Percentiles rank a stretch among this genome's conserved stretches.
Evolutionary conservation across 2,113 vertebrate species (phyloP).

Genomic region (Phaetusa simplex): DNA sequence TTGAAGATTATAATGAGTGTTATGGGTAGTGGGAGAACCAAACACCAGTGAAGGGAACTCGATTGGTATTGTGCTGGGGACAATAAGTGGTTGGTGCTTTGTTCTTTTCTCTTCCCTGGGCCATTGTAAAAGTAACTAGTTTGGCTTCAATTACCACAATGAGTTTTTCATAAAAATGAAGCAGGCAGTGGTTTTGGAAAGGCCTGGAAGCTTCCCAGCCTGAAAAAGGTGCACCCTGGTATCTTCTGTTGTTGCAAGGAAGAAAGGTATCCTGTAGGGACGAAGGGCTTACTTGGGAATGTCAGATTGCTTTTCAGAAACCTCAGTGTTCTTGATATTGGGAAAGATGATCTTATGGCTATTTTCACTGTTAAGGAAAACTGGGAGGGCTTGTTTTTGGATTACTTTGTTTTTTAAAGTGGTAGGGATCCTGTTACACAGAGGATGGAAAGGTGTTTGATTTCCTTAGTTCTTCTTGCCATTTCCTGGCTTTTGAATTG

Average conservation of each 20-base stretch:
- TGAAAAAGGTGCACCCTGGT: neutral
- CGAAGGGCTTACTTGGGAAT: neutral
- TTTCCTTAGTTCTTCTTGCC: neutral
- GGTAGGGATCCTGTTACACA: neutral
- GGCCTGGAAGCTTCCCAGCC: neutral
- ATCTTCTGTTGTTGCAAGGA: neutral
- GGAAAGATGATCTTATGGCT: neutral
- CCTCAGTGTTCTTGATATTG: neutral
- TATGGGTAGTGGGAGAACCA: neutral
- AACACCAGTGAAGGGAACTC: neutral
- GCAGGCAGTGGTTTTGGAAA: neutral
- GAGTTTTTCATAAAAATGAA: neutral
- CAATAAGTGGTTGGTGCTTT: neutral
- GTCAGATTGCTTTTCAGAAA: neutral
- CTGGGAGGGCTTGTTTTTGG: neutral
- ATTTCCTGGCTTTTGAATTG: neutral
- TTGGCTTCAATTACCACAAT: neutral
- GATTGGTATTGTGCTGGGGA: rapidly evolving
- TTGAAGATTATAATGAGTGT: neutral
- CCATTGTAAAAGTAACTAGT: neutral
- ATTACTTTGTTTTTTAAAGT: neutral
- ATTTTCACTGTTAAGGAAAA: neutral
- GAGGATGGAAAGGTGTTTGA: neutral
- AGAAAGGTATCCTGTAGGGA: neutral
- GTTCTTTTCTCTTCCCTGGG: neutral